Percentiles rank a stretch among this genome's conserved stretches.
These are phyloP conservation scores for Trisateles emortualis DNA, from an alignment of 2,888 invertebrate genomes.

Conservation along the genomic window DNA sequence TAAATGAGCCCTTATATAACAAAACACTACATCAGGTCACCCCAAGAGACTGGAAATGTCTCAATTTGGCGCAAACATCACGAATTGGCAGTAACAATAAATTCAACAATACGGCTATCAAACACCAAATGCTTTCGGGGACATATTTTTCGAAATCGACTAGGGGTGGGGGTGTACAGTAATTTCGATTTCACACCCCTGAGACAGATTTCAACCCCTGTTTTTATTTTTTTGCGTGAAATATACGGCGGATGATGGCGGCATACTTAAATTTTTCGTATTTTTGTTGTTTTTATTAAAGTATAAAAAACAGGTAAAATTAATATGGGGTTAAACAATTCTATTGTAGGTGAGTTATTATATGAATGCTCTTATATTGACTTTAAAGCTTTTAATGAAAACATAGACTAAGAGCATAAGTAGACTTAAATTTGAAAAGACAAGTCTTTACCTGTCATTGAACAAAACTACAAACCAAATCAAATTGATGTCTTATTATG, in stretches of 20 bases:
- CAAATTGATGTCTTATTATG: no score
- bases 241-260: slow-evolving; percentile 51
- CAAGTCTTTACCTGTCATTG: no score
- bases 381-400: no score
- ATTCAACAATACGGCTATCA: slow-evolving; percentile 45
- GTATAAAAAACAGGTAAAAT: background rate
- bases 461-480: no score
- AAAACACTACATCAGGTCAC: slow-evolving; percentile 13
- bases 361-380: no score
- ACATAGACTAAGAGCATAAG: no score
- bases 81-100: slow-evolving; percentile 43
- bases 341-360: background rate
- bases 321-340: background rate
- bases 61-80: slow-evolving; percentile 42
- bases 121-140: slow-evolving; percentile 46
- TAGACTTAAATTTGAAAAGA: no score
- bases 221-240: slow-evolving; percentile 57
- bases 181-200: slow-evolving; percentile 62
- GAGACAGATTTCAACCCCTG: slow-evolving; percentile 61
- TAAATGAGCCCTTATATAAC: background rate
- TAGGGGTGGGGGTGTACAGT: slow-evolving; percentile 42
- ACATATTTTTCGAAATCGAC: slow-evolving; percentile 59
- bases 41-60: slow-evolving; percentile 24
- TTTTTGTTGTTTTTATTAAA: slow-evolving; percentile 8
- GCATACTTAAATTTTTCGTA: slow-evolving; percentile 54